These are phyloP conservation scores for Danio aesculapii DNA, from an alignment of 2,797 vertebrate genomes.

Conservation along the genomic window DNA sequence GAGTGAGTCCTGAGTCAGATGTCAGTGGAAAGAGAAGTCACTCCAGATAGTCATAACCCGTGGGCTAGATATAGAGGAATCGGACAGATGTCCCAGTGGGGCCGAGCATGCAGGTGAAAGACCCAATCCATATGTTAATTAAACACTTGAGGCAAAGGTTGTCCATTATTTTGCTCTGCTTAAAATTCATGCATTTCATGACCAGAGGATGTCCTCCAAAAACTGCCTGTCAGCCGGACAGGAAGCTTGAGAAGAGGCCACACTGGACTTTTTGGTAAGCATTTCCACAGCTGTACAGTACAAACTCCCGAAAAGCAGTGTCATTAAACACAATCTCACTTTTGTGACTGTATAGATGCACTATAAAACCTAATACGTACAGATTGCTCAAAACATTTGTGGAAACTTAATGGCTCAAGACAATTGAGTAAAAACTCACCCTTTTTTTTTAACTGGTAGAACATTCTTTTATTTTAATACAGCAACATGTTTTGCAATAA, in stretches of 20 bases:
- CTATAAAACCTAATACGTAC: no score
- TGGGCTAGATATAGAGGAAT: conserved; percentile 40
- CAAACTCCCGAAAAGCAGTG: conserved; percentile 6
- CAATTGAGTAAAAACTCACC: no score
- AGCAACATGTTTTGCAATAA: no score
- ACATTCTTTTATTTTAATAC: no score
- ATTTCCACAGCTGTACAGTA: conserved; percentile 34
- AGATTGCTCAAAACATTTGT: no score
- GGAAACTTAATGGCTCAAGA: no score
- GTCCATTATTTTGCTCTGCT: conserved; percentile 41
- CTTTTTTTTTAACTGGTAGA: no score
- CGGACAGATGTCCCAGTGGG: conserved; percentile 45
- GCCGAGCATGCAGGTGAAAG: conserved; percentile 34
- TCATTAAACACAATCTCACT: conserved; percentile 35
- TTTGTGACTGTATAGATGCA: background rate
- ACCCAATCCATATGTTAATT: conserved; percentile 47
- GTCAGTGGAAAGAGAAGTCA: conserved; percentile 48
- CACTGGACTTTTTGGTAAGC: conserved; percentile 30
- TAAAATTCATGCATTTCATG: conserved; percentile 32
- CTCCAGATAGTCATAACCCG: conserved; percentile 45
- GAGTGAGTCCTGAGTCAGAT: conserved; percentile 47
- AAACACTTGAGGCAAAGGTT: conserved; percentile 48
- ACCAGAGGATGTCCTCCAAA: conserved; percentile 25
- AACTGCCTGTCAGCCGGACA: conserved; percentile 16
- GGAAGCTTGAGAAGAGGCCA: background rate